Evolutionary conservation across 2,888 invertebrate genomes (phyloP), one percentile per base, ranked within the genome.

Genomic region (Drosophila siamana): DNA sequence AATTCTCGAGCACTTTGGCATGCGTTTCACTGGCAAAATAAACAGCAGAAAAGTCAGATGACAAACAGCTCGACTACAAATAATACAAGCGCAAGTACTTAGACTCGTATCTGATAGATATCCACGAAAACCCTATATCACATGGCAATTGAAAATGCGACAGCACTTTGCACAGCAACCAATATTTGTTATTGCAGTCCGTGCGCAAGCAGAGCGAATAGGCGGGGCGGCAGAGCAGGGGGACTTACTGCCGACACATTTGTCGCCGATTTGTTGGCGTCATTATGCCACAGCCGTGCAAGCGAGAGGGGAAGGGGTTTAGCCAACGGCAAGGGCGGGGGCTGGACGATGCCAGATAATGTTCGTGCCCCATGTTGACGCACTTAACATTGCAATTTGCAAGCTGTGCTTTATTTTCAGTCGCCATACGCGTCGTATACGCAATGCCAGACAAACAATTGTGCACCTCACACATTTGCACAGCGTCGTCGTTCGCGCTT

Each of bases 251-350:
- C 41, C 33, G 54, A 56, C 52, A 28, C 73, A 87, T 78, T 87
- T 85, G 86, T 66, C 76, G 76, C 71, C 78, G 78, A 85, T 81
- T 87, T 81, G 88, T 69, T 85, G 82, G 85, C 87, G 85, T 85
- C 82, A 87, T 87, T 85, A 82, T 75, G 85, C 51, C 64, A 47
- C 13, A 36, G 24, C 26, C 33, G 33, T n/a, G 33, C 28, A 16
- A 57, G 30, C 43, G 41, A 33, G 26, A 15, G 22, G 15, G 26
- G 16, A 9, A 7, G 43, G 2, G 19, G 41, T 19, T 5, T 24
- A 24, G 5, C 5, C 24, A 24, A 7, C 16, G 19, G 16, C 9
- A 2, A 16, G 16, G 22, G 41, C 43, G 8, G 36, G 15, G 43
- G 56, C 19, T 3, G 11, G 11, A 24, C n/a, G 19, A 30, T 46